Evolutionary conservation across 2,113 vertebrate species (phyloP).

Genomic region (Myodes glareolus): DNA sequence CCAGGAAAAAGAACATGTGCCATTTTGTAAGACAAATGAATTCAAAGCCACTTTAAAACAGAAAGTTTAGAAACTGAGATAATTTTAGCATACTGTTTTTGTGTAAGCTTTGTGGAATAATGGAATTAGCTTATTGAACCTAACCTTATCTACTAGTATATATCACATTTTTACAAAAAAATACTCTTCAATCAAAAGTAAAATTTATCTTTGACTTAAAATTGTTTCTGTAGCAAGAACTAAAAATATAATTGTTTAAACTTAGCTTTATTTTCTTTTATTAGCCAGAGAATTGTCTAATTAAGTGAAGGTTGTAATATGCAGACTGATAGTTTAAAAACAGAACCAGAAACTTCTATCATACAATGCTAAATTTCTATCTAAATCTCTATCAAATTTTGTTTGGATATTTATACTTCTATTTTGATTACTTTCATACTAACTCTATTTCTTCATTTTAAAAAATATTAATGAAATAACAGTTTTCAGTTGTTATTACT

Average conservation of each 20-base stretch:
- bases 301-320: neutral
- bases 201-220: conserved; percentile 50
- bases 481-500: neutral
- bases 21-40: conserved; percentile 41
- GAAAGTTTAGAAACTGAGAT: conserved; percentile 64
- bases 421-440: conserved; percentile 23
- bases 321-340: neutral
- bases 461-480: neutral
- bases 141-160: conserved; percentile 41
- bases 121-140: neutral
- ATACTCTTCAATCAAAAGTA: conserved; percentile 4
- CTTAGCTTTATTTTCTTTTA: conserved; percentile 47
- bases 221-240: neutral
- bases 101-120: conserved; percentile 29
- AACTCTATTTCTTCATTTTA: neutral
- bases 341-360: neutral
- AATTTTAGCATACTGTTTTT: conserved; percentile 51
- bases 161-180: conserved; percentile 30
- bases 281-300: neutral
- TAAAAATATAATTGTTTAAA: conserved; percentile 48
- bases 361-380: neutral
- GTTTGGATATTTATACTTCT: neutral
- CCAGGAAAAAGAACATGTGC: conserved; percentile 35
- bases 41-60: conserved; percentile 58
- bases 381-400: neutral